Evolutionary conservation across 2,113 vertebrate genomes (phyloP).

Genomic region (Aplodontia rufa): DNA sequence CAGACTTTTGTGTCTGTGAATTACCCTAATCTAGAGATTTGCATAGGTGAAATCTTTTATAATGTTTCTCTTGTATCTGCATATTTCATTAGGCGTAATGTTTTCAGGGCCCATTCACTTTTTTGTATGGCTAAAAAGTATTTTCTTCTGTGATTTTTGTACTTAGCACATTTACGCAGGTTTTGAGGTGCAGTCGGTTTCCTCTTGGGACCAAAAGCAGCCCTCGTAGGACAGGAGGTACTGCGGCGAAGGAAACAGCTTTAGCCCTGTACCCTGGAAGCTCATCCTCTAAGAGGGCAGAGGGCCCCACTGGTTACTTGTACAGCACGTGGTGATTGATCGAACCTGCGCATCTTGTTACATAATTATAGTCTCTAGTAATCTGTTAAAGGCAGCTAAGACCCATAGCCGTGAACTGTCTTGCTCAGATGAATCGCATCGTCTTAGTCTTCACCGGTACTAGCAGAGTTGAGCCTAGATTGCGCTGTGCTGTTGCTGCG

Average conservation of each 20-base stretch:
- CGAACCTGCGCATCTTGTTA: not conserved
- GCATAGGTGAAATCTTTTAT: not conserved
- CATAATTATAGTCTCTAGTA: not conserved
- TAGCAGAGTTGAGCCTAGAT: not conserved
- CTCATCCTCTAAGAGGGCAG: not conserved
- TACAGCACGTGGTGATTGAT: not conserved
- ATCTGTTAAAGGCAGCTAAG: not conserved
- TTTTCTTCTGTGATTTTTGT: not conserved
- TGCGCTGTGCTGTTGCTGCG: not conserved
- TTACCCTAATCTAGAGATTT: not conserved
- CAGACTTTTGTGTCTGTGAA: not conserved
- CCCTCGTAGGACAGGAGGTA: rapidly evolving
- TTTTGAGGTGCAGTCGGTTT: not conserved
- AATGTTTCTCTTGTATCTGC: not conserved
- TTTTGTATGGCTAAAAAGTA: not conserved
- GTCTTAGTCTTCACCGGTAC: not conserved
- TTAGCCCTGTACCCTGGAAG: not conserved
- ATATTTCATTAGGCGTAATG: not conserved
- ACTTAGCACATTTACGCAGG: not conserved
- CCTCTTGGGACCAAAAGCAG: not conserved
- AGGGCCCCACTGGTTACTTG: not conserved
- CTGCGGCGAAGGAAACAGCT: not conserved
- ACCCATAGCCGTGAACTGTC: not conserved
- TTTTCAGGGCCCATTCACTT: not conserved
- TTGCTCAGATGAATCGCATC: not conserved